A percentile compares a stretch with the other conserved stretches of the same genome.
Evolutionary conservation across 2,797 vertebrate genomes (phyloP).

Genomic region (Gymnoscopelus braueri): DNA sequence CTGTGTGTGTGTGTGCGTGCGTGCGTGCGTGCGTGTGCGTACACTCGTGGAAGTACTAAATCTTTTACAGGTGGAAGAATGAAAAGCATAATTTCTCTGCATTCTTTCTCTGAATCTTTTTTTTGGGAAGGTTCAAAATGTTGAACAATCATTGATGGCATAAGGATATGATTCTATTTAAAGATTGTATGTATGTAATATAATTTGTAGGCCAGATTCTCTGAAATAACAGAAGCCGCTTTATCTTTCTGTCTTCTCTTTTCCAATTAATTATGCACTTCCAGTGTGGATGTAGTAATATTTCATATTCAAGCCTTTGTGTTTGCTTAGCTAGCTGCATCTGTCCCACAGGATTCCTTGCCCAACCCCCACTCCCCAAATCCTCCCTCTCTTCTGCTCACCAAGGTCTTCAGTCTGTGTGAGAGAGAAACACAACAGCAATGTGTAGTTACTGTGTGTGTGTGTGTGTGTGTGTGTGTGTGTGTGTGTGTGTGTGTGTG

Average conservation of each 20-base stretch:
- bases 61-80: too few relatives aligned
- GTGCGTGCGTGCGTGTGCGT: conserved; percentile 21
- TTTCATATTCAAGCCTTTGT: conserved; percentile 47
- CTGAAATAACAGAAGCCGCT: too few relatives aligned
- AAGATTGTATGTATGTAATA: too few relatives aligned
- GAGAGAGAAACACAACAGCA: neutral
- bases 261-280: conserved; percentile 44
- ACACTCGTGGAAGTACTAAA: neutral
- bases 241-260: conserved; percentile 9
- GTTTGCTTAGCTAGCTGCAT: conserved; percentile 55
- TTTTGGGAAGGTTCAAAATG: too few relatives aligned
- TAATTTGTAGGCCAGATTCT: too few relatives aligned
- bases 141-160: too few relatives aligned
- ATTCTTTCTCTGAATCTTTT: too few relatives aligned
- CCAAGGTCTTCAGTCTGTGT: conserved; percentile 43
- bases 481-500: conserved; percentile 20
- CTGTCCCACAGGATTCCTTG: conserved; percentile 3
- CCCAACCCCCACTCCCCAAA: conserved; percentile 31
- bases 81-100: too few relatives aligned
- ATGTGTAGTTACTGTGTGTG: conserved; percentile 21
- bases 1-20: conserved; percentile 22
- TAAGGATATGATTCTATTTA: too few relatives aligned
- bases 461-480: conserved; percentile 15
- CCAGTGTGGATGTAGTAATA: conserved; percentile 29
- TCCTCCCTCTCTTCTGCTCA: conserved; percentile 32